phyloP scores from a whole-genome alignment of 1,140 invertebrate genomes.

The Diorhabda elongata region DNA sequence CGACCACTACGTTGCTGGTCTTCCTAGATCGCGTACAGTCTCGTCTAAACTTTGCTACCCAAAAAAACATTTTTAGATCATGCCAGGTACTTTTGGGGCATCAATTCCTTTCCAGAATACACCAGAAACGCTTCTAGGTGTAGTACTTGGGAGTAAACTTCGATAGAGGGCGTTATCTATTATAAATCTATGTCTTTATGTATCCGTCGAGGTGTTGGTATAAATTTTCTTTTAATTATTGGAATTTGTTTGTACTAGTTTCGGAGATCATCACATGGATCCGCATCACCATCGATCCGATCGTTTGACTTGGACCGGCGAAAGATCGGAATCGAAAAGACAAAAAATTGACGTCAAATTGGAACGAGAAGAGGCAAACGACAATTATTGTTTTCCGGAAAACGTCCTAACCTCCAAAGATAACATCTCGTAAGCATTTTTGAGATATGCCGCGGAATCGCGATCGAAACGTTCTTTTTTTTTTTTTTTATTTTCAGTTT shows the following conservation, averaged over 20 bases:
- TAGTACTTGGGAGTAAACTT: no score
- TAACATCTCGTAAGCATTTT: conserved; percentile 41
- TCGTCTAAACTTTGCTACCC: no score
- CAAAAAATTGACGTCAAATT: conserved; percentile 61
- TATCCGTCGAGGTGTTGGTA: no score
- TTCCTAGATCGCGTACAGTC: no score
- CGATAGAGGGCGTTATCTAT: no score
- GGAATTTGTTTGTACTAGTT: conserved; percentile 32
- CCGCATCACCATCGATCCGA: conserved; percentile 35
- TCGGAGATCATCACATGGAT: conserved; percentile 41
- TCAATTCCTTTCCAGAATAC: no score
- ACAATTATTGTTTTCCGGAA: conserved; percentile 47
- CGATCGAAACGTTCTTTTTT: background rate
- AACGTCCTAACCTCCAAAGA: conserved; percentile 40
- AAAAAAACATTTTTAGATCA: no score
- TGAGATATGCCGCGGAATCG: background rate
- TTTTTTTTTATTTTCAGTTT: conserved; percentile 28
- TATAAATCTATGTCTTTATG: no score
- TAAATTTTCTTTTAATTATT: background rate
- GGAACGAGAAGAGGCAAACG: conserved; percentile 64
- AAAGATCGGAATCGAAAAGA: conserved; percentile 54
- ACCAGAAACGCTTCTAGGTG: no score
- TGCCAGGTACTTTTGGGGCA: no score
- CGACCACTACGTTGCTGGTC: no score
- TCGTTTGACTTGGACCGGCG: conserved; percentile 38